Conservation (phyloP, 1,140 invertebrate genomes). For the Agrypnia vestita region DNA sequence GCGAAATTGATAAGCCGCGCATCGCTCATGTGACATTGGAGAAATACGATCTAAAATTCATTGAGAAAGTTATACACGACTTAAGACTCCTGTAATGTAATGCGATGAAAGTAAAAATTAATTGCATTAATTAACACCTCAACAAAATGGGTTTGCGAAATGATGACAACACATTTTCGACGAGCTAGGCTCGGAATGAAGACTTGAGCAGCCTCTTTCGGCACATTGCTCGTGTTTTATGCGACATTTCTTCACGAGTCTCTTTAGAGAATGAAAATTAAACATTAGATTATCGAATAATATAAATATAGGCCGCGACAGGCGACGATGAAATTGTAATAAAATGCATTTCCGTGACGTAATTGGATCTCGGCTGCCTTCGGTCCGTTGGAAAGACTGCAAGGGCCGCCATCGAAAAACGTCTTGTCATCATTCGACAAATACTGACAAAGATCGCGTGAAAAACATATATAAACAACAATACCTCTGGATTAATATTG, state of each 20-base stretch:
- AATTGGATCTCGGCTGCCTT: slow-evolving; percentile 49
- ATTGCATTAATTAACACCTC: too few species aligned
- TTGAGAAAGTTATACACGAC: too few species aligned
- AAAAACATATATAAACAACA: slow-evolving; percentile 8
- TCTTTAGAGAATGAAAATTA: not conserved
- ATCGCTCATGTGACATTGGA: too few species aligned
- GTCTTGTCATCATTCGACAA: slow-evolving; percentile 49
- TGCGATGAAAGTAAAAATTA: not conserved
- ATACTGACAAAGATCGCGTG: not conserved
- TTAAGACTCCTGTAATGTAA: too few species aligned
- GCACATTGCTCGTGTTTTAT: not conserved
- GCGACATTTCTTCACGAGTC: not conserved
- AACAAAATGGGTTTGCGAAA: not conserved
- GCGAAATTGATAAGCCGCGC: not conserved
- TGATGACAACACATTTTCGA: slow-evolving; percentile 48
- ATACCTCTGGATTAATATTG: slow-evolving; percentile 45
- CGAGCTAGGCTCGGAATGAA: not conserved
- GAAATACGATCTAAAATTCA: too few species aligned
- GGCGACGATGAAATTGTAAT: slow-evolving; percentile 18
- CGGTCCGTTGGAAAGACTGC: slow-evolving; percentile 36
- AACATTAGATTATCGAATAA: slow-evolving; percentile 11
- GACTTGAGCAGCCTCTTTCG: not conserved
- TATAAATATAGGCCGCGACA: not conserved
- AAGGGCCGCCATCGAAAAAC: slow-evolving; percentile 52
- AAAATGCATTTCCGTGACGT: slow-evolving; percentile 53